phyloP scores from a whole-genome alignment of 53 echinoderm and acorn worm genomes.

The Arbacia lixula region DNA sequence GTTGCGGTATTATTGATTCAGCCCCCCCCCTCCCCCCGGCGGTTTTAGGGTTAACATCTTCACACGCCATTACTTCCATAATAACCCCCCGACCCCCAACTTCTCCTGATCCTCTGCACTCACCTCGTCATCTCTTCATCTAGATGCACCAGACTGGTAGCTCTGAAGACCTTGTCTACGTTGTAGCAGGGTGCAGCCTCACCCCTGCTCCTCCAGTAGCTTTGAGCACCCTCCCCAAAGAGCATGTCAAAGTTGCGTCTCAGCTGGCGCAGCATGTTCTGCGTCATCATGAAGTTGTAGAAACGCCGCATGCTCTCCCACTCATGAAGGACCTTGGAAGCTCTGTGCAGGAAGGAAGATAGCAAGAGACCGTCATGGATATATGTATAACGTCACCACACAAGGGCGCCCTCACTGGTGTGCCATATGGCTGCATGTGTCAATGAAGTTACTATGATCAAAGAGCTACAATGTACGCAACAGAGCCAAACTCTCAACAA shows the following conservation, averaged over 20 bases:
- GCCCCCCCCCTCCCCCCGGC: too few species aligned
- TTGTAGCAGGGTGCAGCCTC: slow-evolving; percentile 73
- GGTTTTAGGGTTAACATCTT: too few species aligned
- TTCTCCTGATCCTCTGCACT: too few species aligned
- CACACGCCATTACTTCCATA: too few species aligned
- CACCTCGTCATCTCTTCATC: slow-evolving; percentile 95
- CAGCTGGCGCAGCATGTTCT: slow-evolving; percentile 81
- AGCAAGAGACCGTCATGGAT: not conserved
- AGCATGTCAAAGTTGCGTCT: slow-evolving; percentile 84
- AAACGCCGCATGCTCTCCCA: slow-evolving; percentile 89
- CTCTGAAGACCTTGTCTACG: slow-evolving; percentile 82
- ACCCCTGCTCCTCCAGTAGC: slow-evolving; percentile 73
- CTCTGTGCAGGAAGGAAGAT: slow-evolving; percentile 32
- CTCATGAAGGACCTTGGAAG: slow-evolving; percentile 78
- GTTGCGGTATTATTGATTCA: too few species aligned
- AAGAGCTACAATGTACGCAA: too few species aligned
- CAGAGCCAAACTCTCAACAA: too few species aligned
- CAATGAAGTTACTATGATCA: too few species aligned
- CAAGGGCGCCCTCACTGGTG: too few species aligned
- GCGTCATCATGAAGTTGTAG: slow-evolving; percentile 94
- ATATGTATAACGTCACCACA: too few species aligned
- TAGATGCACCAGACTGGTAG: slow-evolving; percentile 91
- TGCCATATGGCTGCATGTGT: too few species aligned
- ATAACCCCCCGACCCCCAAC: too few species aligned
- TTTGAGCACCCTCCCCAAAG: slow-evolving; percentile 82